phyloP scores from a whole-genome alignment of 2,888 invertebrate genomes.

The Scaptomyza parva region DNA sequence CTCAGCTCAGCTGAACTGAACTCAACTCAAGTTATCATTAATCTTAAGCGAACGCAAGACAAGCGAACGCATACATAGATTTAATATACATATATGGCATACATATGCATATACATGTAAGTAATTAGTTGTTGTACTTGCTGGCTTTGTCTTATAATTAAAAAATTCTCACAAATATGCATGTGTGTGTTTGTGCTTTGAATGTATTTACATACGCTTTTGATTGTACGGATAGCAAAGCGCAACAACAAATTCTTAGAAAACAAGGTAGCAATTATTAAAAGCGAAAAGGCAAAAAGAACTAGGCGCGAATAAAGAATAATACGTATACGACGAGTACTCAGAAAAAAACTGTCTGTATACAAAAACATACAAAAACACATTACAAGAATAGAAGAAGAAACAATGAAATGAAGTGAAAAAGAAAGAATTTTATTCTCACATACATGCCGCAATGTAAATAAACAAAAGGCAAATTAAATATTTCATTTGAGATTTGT shows the following conservation, averaged over 20 bases:
- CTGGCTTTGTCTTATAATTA: constrained; percentile 59
- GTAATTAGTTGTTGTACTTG: constrained; percentile 47
- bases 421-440: constrained; percentile 34
- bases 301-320: constrained; percentile 11
- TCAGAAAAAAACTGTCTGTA: constrained; percentile 13
- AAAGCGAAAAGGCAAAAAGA: constrained; percentile 57
- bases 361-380: too few species aligned
- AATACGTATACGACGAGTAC: constrained; percentile 9
- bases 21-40: constrained; percentile 70
- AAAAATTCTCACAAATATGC: constrained; percentile 65
- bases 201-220: constrained; percentile 61
- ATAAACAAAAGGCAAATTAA: constrained; percentile 52
- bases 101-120: constrained; percentile 27
- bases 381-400: constrained; percentile 6
- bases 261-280: constrained; percentile 76
- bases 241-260: constrained; percentile 67
- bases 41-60: constrained; percentile 49
- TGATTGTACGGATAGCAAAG: constrained; percentile 58
- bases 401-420: constrained; percentile 1
- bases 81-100: constrained; percentile 21
- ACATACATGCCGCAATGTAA: constrained; percentile 42
- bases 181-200: constrained; percentile 1
- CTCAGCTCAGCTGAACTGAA: constrained; percentile 24
- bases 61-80: constrained; percentile 25
- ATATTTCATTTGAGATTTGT: constrained; percentile 31